Percentiles rank a stretch among this genome's conserved stretches.
These are phyloP conservation scores for Philaenus spumarius DNA, from an alignment of 1,140 invertebrate genomes.

Conservation along the genomic window DNA sequence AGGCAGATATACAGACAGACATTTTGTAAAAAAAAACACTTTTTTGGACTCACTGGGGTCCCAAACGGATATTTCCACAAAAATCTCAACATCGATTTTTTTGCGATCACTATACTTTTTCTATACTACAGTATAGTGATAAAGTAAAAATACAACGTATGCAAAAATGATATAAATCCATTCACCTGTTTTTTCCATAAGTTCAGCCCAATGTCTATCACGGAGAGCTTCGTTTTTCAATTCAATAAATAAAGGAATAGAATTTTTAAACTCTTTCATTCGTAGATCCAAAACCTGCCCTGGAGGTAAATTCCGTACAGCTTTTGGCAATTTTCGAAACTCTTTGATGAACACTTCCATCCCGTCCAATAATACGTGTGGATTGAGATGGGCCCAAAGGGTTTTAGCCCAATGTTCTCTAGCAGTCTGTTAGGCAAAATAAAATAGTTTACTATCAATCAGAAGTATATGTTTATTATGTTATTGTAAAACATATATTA, in stretches of 20 bases:
- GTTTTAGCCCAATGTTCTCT: conserved; percentile 76
- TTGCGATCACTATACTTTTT: no score
- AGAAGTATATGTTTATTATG: no score
- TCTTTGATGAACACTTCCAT: conserved; percentile 79
- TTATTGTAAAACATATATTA: no score
- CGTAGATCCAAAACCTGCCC: conserved; percentile 63
- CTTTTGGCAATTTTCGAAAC: conserved; percentile 56
- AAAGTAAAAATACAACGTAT: no score
- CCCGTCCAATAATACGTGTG: conserved; percentile 73
- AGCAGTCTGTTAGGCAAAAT: conserved; percentile 39
- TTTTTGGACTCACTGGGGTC: no score
- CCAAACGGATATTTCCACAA: no score
- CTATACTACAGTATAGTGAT: no score
- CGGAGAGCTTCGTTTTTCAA: conserved; percentile 85
- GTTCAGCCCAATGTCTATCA: conserved; percentile 78
- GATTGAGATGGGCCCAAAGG: conserved; percentile 79
- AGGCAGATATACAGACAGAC: no score
- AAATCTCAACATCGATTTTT: no score
- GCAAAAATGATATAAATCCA: no score
- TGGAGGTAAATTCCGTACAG: conserved; percentile 48
- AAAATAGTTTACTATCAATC: no score
- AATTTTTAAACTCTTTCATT: conserved; percentile 83
- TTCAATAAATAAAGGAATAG: conserved; percentile 82
- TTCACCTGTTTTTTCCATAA: conserved; percentile 84
- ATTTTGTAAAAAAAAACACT: no score